A percentile compares a stretch with the other conserved stretches of the same genome.
These are phyloP conservation scores for Chloroclystis v-ata DNA, from an alignment of 2,888 invertebrate species.

Conservation along the genomic window DNA sequence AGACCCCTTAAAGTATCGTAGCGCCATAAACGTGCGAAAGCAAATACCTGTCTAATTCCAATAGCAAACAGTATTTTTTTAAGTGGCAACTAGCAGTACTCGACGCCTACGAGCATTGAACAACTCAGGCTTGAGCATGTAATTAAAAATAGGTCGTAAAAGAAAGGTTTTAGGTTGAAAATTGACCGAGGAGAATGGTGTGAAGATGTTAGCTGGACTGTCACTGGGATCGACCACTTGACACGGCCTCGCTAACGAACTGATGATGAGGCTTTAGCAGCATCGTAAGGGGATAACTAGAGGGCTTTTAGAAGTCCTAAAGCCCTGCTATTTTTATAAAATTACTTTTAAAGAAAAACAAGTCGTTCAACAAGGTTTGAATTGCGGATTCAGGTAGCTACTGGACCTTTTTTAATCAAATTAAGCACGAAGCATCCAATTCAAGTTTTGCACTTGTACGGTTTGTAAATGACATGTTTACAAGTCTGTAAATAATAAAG, in stretches of 20 bases:
- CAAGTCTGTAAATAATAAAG: conserved; percentile 48
- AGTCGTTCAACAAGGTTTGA: not conserved
- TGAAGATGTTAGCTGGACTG: conserved; percentile 26
- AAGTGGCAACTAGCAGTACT: conserved; percentile 50
- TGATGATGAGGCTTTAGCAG: conserved; percentile 47
- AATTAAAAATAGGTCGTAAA: conserved; percentile 24
- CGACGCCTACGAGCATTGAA: conserved; percentile 49
- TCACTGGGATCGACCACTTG: conserved; percentile 42
- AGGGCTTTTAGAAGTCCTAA: conserved; percentile 22
- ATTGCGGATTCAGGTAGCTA: conserved; percentile 11
- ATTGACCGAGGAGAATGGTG: conserved; percentile 16
- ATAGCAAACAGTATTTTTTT: conserved; percentile 45
- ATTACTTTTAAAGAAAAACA: not conserved
- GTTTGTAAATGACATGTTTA: conserved; percentile 3
- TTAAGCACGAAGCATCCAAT: conserved; percentile 19
- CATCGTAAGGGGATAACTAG: conserved; percentile 39
- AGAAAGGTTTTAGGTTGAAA: conserved; percentile 17
- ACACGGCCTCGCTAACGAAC: conserved; percentile 54
- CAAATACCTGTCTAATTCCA: conserved; percentile 50
- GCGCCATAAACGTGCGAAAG: conserved; percentile 40
- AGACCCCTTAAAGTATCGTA: conserved; percentile 41
- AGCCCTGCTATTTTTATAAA: not conserved
- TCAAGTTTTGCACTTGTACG: conserved; percentile 27
- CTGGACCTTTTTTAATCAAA: conserved; percentile 18
- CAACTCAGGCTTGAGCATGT: conserved; percentile 18